Evolutionary conservation across 2,797 vertebrate species (phyloP), one percentile per base, ranked within the genome.

Genomic region (Pygocentrus nattereri): DNA sequence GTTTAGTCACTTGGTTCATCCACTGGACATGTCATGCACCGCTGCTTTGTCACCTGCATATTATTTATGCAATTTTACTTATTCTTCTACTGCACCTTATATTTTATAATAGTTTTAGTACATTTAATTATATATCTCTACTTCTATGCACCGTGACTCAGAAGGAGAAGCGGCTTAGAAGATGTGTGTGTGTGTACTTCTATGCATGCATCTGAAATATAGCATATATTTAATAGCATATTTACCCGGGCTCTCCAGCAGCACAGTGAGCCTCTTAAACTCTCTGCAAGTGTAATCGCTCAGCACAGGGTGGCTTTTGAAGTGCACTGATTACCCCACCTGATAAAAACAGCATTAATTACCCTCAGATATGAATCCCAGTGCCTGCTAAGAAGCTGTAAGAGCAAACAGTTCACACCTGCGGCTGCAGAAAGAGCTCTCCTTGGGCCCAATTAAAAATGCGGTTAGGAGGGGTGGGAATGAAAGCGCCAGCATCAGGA

Each of bases 301-400:
- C 58, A 8, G 21, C 52, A 62, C 61, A 62, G n/a, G 58, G 76
- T 79, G 82, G 70, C 62, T 79, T 86, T 69, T 73, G 54, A 77
- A 86, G 78, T 76, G 79, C 47, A 1, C 68, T 78, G 75, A 83
- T 83, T 79, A 81, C 49, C 73, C 58, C 16, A 58, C 64, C 30
- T 61, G 73, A 78, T 78, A 31, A 15, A 86, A 76, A 72, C 23
- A 54, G 50, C 52, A 72, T 80, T 76, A 80, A 76, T 70, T 50
- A 52, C 49, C 54, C 67, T 59, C 38, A 64, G 68, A 76, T 67
- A 84, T 34, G 12, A 78, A 62, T 74, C 73, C 27, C 5, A 30
- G 38, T 27, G 54, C 73, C 47, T 77, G 38, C 76, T 74, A 85
- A 74, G 76, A 76, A 76, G 70, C 82, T 79, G 56, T 49, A 59